A percentile compares a stretch with the other conserved stretches of the same genome.
These are phyloP conservation scores for Mesocentrotus franciscanus DNA, from an alignment of 53 echinoderm and acorn worm genomes.

Conservation along the genomic window DNA sequence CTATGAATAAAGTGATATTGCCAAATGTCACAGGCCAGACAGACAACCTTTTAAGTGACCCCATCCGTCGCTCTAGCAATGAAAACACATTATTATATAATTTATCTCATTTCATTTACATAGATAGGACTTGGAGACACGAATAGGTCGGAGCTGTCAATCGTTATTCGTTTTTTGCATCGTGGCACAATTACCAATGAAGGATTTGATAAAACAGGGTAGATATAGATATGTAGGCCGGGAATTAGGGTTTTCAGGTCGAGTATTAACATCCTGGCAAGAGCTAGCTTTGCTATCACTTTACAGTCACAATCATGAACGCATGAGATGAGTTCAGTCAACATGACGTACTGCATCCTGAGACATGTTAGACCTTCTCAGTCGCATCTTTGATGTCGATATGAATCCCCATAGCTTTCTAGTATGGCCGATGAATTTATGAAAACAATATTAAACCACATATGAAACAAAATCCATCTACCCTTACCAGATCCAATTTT, in stretches of 20 bases:
- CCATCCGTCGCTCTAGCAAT: neutral
- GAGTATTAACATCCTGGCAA: constrained; percentile 15
- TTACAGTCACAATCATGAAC: neutral
- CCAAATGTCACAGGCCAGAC: neutral
- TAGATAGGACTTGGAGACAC: neutral
- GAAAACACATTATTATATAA: neutral
- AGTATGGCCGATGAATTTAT: neutral
- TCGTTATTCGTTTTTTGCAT: neutral
- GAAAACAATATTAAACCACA: neutral
- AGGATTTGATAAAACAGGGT: neutral
- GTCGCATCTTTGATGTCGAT: neutral
- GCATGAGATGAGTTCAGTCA: neutral
- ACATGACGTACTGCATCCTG: neutral
- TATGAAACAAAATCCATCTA: neutral
- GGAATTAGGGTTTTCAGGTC: constrained; percentile 55
- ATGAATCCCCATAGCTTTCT: neutral
- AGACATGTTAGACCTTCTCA: neutral
- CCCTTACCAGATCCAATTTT: neutral
- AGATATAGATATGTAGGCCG: constrained; percentile 15
- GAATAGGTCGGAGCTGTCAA: constrained; percentile 9
- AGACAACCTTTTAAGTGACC: neutral
- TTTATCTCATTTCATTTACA: neutral
- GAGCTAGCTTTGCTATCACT: neutral
- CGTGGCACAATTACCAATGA: constrained; percentile 39
- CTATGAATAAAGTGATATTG: neutral